Evolutionary conservation across 2,797 vertebrate genomes (phyloP).

Genomic region (Myotis myotis): DNA sequence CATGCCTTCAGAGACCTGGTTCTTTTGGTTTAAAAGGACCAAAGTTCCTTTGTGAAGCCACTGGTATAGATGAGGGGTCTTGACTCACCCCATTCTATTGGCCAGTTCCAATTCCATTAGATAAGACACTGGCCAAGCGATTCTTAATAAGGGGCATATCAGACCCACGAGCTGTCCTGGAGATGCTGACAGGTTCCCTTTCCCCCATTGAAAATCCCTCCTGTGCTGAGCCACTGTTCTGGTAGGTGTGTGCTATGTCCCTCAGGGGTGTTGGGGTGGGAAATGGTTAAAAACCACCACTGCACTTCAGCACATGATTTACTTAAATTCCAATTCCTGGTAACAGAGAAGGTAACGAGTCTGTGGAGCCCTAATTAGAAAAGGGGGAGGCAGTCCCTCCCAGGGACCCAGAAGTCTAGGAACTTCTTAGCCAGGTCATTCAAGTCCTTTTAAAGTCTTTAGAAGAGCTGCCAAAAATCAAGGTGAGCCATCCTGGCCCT

Average conservation of each 20-base stretch:
- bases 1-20: background rate
- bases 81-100: background rate
- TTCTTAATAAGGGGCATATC: background rate
- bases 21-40: constrained; percentile 29
- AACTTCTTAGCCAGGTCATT: constrained; percentile 11
- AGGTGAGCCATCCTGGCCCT: constrained; percentile 5
- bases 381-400: background rate
- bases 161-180: background rate
- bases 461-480: constrained; percentile 30
- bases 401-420: constrained; percentile 35
- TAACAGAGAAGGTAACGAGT: constrained; percentile 8
- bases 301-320: background rate
- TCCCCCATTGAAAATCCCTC: background rate
- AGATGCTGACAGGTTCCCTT: background rate
- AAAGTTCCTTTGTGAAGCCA: constrained; percentile 4
- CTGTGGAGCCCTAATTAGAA: background rate
- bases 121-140: background rate
- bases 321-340: background rate
- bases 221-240: background rate
- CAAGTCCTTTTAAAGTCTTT: background rate
- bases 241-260: background rate
- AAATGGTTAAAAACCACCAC: constrained; percentile 34
- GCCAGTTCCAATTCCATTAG: constrained; percentile 14
- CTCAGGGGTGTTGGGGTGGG: background rate
- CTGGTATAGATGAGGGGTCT: background rate